Base-by-base conservation (phyloP, 2,113 vertebrate genomes). In the Tenebrosternarchus preto region DNA sequence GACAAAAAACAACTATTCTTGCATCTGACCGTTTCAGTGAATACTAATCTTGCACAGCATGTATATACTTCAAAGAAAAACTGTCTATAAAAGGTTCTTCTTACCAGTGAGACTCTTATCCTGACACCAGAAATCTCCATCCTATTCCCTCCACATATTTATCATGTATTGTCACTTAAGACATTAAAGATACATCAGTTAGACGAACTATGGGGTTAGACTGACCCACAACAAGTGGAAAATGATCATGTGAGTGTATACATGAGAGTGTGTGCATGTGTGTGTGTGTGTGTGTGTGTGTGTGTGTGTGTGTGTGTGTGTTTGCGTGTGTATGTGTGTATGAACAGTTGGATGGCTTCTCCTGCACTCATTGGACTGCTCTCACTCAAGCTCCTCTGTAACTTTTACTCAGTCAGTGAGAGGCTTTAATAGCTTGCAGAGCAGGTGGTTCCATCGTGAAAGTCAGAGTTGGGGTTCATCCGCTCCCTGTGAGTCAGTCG, bases 201-300 rank as follows among this genome's bases (percentile, higher is more conserved):
- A 69, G 24, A 46, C 36, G 60, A 57, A 43, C 25, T 59, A 50
- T 24, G 25, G 25, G 3, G 20, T 70, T 12, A 7, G 36, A 27
- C 15, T 39, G 25, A 22, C 39, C 46, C 39, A 29, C 43, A 50
- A 60, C 19, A 19, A 3, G 5, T 16, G 68, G 64, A 55, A 56
- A 19, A 5, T 20, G 73, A 24, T 57, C 27, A 46, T 78, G 67
- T 57, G 67, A 64, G 72, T 39, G 31, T 77, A 43, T 70, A 70
- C 31, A 16, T 25, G 33, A 64, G 9, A 17, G 31, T 57, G 55
- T 78, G 50, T 36, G 77, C 60, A 31, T 39, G 56, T 57, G 33
- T 36, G 77, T 70, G 53, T 39, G 56, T 57, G 33, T 78, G 67
- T 57, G 67, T 56, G 72, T 39, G 31, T 77, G 31, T 70, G 59